phyloP scores from a whole-genome alignment of 1,140 invertebrate species.

The Tetragonula clypearis region DNA sequence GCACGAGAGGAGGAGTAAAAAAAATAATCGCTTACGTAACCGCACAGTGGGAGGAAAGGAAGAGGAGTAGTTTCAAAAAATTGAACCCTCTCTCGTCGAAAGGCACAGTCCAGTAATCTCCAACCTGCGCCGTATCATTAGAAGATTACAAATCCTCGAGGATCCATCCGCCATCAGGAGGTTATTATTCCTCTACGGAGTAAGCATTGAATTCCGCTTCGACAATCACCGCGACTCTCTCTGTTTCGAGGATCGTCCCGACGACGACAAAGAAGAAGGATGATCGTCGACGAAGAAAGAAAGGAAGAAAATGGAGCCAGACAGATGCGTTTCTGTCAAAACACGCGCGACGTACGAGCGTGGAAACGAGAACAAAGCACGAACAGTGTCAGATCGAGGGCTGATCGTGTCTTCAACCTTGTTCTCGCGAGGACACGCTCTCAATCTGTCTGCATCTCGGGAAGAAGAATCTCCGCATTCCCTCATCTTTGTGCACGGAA shows the following conservation, averaged over 20 bases:
- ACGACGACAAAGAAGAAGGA: background rate
- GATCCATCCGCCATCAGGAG: background rate
- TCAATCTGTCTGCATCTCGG: conserved; percentile 10
- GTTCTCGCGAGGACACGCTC: background rate
- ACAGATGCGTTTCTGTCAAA: conserved; percentile 46
- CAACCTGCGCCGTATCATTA: conserved; percentile 71
- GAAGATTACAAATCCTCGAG: conserved; percentile 62
- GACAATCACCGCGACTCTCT: background rate
- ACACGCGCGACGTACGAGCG: background rate
- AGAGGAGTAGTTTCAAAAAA: background rate
- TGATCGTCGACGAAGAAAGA: background rate
- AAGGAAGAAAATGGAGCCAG: background rate
- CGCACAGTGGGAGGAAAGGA: background rate
- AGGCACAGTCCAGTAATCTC: conserved; percentile 57
- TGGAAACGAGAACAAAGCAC: background rate
- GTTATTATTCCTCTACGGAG: conserved; percentile 12
- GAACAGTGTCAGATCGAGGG: background rate
- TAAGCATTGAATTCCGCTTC: background rate
- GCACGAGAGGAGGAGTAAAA: no score
- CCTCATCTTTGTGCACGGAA: conserved; percentile 15
- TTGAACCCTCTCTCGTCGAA: background rate
- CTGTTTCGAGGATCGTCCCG: background rate
- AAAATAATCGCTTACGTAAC: background rate
- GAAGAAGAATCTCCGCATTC: background rate
- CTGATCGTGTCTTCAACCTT: conserved; percentile 6